Percentiles rank a stretch among this genome's conserved stretches.
These are phyloP conservation scores for Bombus huntii DNA, from an alignment of 1,140 invertebrate species.

Conservation along the genomic window DNA sequence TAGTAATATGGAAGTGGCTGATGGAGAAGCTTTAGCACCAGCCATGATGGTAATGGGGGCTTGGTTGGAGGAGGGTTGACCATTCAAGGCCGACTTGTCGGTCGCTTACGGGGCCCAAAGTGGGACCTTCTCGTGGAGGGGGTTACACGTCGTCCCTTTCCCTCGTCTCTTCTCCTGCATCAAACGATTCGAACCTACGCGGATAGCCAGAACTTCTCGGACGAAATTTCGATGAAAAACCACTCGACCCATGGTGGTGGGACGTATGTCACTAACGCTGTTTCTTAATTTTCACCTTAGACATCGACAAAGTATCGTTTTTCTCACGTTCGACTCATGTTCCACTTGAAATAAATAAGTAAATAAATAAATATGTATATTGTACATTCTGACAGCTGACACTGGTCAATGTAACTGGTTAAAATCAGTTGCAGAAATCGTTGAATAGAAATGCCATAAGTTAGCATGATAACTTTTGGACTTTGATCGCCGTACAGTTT, in stretches of 20 bases:
- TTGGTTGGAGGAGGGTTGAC: slow-evolving; percentile 54
- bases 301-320: rapidly evolving
- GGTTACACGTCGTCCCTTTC: slow-evolving; percentile 16
- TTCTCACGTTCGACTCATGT: not conserved
- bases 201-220: slow-evolving; percentile 61
- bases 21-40: slow-evolving; percentile 66
- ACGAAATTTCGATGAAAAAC: slow-evolving; percentile 50
- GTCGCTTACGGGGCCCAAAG: slow-evolving; percentile 62
- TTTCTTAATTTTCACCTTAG: not conserved
- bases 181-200: slow-evolving; percentile 23
- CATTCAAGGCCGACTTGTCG: slow-evolving; percentile 76
- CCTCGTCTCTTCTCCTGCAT: slow-evolving; percentile 23
- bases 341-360: not conserved
- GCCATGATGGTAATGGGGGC: slow-evolving; percentile 73
- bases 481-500: rapidly evolving
- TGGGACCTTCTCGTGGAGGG: slow-evolving; percentile 29
- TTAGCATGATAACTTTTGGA: rapidly evolving
- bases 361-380: no score
- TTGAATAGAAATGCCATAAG: no score
- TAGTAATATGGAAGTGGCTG: slow-evolving; percentile 51
- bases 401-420: no score
- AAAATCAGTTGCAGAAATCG: no score
- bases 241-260: not conserved
- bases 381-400: rapidly evolving
- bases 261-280: rapidly evolving